These are phyloP conservation scores for Whitmania pigra DNA, from an alignment of 1,140 invertebrate species.

Conservation along the genomic window DNA sequence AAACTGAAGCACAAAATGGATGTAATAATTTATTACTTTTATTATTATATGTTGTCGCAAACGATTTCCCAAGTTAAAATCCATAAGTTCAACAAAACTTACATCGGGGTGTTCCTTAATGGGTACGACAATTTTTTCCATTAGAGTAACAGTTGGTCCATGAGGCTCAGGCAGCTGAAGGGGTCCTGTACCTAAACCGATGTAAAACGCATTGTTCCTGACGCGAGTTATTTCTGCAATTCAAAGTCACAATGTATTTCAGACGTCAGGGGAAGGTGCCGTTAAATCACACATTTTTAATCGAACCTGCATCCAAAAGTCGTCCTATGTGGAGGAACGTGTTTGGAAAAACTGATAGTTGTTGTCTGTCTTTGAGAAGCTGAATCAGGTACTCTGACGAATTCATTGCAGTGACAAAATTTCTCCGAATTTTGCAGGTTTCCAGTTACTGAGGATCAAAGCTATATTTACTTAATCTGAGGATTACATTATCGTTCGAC, in stretches of 20 bases:
- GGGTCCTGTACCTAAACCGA: constrained; percentile 85
- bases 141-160: constrained; percentile 71
- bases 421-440: too few relatives aligned
- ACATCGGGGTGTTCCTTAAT: constrained; percentile 96
- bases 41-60: not conserved
- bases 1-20: constrained; percentile 60
- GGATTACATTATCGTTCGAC: too few relatives aligned
- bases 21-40: not conserved
- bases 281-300: not conserved
- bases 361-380: constrained; percentile 95
- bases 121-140: constrained; percentile 95
- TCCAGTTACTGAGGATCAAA: too few relatives aligned
- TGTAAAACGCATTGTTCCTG: constrained; percentile 69
- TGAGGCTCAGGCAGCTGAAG: constrained; percentile 77
- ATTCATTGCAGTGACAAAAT: not conserved
- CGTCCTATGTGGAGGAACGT: constrained; percentile 93
- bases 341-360: constrained; percentile 91
- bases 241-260: not conserved
- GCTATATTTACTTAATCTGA: too few relatives aligned
- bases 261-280: not conserved
- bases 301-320: constrained; percentile 84
- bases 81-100: not conserved
- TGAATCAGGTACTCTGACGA: constrained; percentile 88
- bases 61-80: not conserved
- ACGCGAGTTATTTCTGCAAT: constrained; percentile 84